Evolutionary conservation across 2,797 vertebrate genomes (phyloP).

Genomic region (Limosa lapponica): DNA sequence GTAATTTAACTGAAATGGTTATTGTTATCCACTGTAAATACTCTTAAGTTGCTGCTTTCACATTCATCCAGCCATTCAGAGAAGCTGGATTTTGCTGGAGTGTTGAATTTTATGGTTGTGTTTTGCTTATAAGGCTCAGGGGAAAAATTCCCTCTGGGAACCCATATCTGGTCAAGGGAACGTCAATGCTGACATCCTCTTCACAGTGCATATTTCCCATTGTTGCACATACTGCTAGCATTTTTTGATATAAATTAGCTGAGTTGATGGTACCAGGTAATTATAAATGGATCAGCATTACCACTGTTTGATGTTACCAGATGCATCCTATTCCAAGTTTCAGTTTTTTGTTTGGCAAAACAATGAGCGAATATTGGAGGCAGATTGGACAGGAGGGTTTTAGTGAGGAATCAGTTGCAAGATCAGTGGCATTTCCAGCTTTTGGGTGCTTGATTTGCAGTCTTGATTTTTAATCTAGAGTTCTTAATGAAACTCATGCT

Average conservation of each 20-base stretch:
- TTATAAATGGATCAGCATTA: neutral
- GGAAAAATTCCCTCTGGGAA: neutral
- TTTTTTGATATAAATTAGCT: neutral
- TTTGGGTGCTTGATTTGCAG: neutral
- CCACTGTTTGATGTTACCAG: neutral
- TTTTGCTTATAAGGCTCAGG: neutral
- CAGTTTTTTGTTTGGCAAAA: neutral
- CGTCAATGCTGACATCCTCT: neutral
- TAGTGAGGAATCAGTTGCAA: neutral
- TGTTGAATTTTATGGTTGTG: neutral
- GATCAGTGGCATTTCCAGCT: neutral
- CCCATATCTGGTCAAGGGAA: neutral
- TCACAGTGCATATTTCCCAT: neutral
- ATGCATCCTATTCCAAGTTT: neutral
- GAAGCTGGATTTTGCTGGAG: neutral
- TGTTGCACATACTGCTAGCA: neutral
- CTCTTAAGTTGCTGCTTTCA: neutral
- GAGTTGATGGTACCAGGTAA: neutral
- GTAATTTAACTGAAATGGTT: constrained; percentile 1
- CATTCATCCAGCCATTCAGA: neutral
- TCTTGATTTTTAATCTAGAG: neutral
- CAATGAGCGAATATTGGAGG: neutral
- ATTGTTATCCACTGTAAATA: neutral
- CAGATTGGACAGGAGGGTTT: neutral
- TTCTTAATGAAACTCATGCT: neutral